Percentiles rank a stretch among this genome's conserved stretches.
Evolutionary conservation across 2,113 vertebrate species (phyloP).

Genomic region (Maccullochella peelii): DNA sequence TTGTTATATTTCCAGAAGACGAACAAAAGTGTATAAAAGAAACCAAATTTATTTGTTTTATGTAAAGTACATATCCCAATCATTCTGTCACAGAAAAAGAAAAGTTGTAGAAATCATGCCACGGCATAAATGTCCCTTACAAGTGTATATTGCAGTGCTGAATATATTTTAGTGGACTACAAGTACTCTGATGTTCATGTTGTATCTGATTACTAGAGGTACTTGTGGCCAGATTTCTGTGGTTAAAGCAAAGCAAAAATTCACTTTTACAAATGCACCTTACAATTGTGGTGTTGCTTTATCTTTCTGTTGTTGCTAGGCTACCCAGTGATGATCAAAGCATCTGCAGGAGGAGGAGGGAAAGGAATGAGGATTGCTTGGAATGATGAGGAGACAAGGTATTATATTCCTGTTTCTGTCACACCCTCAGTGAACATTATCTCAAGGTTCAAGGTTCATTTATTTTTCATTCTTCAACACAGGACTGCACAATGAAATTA

Average conservation of each 20-base stretch:
- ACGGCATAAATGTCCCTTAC: too few relatives aligned
- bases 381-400: slow-evolving; percentile 98
- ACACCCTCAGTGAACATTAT: neutral
- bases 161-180: neutral
- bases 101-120: neutral
- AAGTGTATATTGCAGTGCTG: neutral
- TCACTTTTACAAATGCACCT: neutral
- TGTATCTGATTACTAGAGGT: neutral
- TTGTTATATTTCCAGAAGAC: too few relatives aligned
- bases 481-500: too few relatives aligned
- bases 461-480: too few relatives aligned
- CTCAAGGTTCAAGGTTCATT: neutral
- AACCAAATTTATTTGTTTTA: too few relatives aligned
- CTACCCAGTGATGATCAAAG: slow-evolving; percentile 99
- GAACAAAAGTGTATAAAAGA: too few relatives aligned
- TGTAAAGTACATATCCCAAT: too few relatives aligned
- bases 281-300: neutral
- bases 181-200: neutral
- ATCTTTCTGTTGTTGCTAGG: slow-evolving; percentile 79
- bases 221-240: neutral
- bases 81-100: neutral
- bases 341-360: slow-evolving; percentile 97
- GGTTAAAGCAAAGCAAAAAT: neutral
- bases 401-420: neutral
- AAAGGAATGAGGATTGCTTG: slow-evolving; percentile 99